phyloP scores from a whole-genome alignment of 2,797 vertebrate genomes.

The Capromys pilorides region DNA sequence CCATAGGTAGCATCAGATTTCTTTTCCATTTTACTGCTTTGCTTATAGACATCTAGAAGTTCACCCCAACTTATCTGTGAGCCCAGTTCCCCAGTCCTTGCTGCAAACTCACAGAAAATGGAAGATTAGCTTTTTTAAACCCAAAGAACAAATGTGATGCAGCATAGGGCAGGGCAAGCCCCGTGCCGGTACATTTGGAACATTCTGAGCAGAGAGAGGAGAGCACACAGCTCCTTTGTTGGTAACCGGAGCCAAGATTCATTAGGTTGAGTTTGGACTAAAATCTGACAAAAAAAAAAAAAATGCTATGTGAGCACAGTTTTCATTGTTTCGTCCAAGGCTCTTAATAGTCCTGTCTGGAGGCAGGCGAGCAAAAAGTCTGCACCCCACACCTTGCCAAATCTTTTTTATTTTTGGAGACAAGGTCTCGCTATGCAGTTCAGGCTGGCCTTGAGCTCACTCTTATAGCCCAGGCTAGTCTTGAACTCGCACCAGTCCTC shows the following conservation, averaged over 20 bases:
- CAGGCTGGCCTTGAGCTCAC: too few relatives aligned
- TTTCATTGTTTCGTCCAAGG: constrained; percentile 69
- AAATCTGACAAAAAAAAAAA: constrained; percentile 48
- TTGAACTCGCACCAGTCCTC: too few relatives aligned
- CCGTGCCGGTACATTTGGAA: constrained; percentile 31
- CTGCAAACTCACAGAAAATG: constrained; percentile 24
- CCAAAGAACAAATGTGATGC: background rate
- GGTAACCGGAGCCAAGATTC: constrained; percentile 67
- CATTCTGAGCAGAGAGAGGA: constrained; percentile 48
- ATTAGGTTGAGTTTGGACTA: constrained; percentile 63
- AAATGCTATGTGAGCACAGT: constrained; percentile 62
- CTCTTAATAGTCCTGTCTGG: constrained; percentile 64
- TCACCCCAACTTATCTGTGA: background rate
- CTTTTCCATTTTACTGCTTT: constrained; percentile 49
- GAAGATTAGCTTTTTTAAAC: constrained; percentile 21
- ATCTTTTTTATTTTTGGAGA: background rate
- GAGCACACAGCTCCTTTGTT: constrained; percentile 60
- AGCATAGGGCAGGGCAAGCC: background rate
- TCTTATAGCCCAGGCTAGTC: too few relatives aligned
- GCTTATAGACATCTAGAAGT: constrained; percentile 58
- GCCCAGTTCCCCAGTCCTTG: background rate
- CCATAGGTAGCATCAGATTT: too few relatives aligned
- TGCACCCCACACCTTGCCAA: constrained; percentile 64
- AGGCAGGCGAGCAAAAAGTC: constrained; percentile 60
- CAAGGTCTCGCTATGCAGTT: too few relatives aligned